These are phyloP conservation scores for Strigops habroptila DNA, from an alignment of 2,113 vertebrate species.

Conservation along the genomic window DNA sequence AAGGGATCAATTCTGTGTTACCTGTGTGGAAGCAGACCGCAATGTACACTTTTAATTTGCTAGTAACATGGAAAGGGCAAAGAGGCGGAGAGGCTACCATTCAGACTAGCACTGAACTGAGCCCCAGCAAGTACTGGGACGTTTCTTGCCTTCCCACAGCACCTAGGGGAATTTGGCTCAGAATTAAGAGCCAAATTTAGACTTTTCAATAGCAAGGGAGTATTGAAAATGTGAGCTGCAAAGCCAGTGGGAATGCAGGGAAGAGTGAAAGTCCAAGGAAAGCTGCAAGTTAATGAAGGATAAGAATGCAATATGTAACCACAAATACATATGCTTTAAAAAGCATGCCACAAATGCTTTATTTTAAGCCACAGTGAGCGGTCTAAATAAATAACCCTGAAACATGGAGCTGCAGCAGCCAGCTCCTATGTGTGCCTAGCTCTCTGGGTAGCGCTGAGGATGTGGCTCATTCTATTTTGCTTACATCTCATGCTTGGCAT, in stretches of 20 bases:
- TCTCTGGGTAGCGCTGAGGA: not conserved
- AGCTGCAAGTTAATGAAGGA: not conserved
- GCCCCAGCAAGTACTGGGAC: not conserved
- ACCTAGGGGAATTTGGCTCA: not conserved
- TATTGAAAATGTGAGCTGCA: not conserved
- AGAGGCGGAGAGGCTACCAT: not conserved
- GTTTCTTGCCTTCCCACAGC: not conserved
- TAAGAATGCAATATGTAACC: not conserved
- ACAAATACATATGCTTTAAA: not conserved
- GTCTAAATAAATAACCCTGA: not conserved
- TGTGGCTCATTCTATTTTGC: not conserved
- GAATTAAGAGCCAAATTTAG: not conserved
- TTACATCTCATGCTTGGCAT: not conserved
- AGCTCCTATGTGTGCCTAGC: not conserved
- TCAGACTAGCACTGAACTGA: not conserved
- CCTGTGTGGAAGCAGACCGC: not conserved
- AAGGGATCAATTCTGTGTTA: not conserved
- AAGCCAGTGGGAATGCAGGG: not conserved
- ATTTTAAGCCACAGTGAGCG: not conserved
- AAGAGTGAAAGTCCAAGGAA: conserved; percentile 2
- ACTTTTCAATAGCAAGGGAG: not conserved
- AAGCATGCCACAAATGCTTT: not conserved
- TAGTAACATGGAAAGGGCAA: not conserved
- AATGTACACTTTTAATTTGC: not conserved
- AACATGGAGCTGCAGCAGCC: not conserved